Evolutionary conservation across 2,797 vertebrate species (phyloP).

Genomic region (Hypotaenidia okinawae): DNA sequence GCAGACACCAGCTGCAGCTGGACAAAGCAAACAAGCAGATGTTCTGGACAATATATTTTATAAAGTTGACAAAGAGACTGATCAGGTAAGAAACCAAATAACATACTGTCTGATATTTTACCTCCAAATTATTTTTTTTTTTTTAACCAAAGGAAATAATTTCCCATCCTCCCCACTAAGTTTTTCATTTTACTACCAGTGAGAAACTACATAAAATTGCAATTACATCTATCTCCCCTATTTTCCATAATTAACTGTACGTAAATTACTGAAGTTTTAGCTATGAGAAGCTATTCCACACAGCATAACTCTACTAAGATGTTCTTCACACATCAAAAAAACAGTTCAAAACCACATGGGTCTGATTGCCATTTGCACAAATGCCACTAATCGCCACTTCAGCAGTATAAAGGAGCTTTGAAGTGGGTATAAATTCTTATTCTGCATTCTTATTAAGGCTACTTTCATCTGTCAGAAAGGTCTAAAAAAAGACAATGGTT

Average conservation of each 20-base stretch:
- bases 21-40: too few species aligned
- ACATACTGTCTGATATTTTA: neutral
- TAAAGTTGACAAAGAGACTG: neutral
- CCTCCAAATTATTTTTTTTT: neutral
- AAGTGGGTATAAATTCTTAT: slow-evolving; percentile 37
- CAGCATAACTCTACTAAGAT: neutral
- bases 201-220: neutral
- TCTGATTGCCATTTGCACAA: slow-evolving; percentile 28
- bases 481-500: neutral
- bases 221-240: fast-evolving
- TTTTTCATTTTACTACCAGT: neutral
- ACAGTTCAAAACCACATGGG: neutral
- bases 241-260: neutral
- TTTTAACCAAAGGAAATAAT: neutral
- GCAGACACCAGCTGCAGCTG: neutral
- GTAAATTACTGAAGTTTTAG: neutral
- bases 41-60: too few species aligned
- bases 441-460: slow-evolving; percentile 12
- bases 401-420: slow-evolving; percentile 23
- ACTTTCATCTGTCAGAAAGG: slow-evolving; percentile 15
- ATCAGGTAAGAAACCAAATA: neutral
- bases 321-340: slow-evolving; percentile 1
- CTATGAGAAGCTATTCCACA: neutral
- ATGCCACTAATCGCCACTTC: neutral
- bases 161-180: neutral